These are phyloP conservation scores for Enteromius paludinosus DNA, from an alignment of 2,797 vertebrate species.

Conservation along the genomic window DNA sequence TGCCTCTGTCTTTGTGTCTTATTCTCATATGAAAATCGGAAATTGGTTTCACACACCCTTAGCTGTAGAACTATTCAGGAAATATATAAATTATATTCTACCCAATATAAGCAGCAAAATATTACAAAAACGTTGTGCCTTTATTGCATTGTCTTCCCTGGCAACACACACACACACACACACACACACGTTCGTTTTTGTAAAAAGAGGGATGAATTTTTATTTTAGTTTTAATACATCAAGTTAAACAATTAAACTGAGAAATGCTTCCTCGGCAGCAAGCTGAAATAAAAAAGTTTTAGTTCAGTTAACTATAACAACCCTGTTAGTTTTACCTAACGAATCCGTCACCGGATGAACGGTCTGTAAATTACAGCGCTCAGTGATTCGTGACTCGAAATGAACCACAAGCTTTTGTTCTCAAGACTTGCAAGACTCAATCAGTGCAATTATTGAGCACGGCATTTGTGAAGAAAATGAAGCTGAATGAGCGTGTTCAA, in stretches of 20 bases:
- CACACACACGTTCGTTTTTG: too few relatives aligned
- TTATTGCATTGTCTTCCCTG: not conserved
- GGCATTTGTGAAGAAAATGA: not conserved
- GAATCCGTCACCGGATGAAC: not conserved
- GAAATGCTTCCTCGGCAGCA: too few relatives aligned
- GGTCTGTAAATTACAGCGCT: not conserved
- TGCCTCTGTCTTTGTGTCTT: slow-evolving; percentile 65
- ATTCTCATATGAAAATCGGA: not conserved
- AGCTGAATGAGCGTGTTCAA: not conserved
- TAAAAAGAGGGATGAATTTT: too few relatives aligned
- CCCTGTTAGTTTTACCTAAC: not conserved
- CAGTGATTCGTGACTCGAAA: not conserved
- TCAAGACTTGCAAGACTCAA: not conserved
- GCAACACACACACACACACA: not conserved
- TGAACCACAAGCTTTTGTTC: not conserved
- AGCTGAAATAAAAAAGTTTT: not conserved
- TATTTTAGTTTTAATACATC: not conserved
- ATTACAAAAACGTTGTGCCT: not conserved
- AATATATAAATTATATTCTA: not conserved
- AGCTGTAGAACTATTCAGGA: not conserved
- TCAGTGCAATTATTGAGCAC: not conserved
- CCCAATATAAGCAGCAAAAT: not conserved
- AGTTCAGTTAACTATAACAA: not conserved
- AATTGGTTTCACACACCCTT: not conserved
- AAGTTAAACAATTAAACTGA: not conserved